Evolutionary conservation across 2,888 invertebrate genomes (phyloP), one percentile per base, ranked within the genome.

Genomic region (Cephus sareptanus): DNA sequence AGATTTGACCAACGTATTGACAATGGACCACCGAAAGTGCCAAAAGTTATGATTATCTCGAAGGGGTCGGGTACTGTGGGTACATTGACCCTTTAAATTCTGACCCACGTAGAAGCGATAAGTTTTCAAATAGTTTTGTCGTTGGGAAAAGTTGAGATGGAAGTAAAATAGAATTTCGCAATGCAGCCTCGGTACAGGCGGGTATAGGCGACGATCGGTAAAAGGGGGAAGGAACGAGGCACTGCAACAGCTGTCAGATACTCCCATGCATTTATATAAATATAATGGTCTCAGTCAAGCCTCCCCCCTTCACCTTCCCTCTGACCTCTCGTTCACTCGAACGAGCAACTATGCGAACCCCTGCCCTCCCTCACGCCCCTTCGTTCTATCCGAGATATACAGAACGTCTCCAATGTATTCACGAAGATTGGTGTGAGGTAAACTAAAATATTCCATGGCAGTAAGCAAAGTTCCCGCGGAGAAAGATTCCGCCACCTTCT

Each of bases 201-300:
- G 6, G 40, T 15, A 15, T 6, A 15, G 40, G 1, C 40, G 15
- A 6, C 40, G 15, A 40, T 40, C 40, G 40, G 40, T 31, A 30
- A 70, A 70, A 12, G 75, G 35, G 77, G 71, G 79, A 84, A 80
- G 79, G 78, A 79, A 79, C 75, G 76, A 79, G 71, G 76, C 76
- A 78, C 81, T 82, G 79, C 82, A 86, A 84, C 86, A 86, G 86
- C 86, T 87, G 86, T 85, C 86, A 81, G 83, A 81, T 83, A 83
- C 83, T 84, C 83, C 80, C 83, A 81, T 82, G 82, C 87, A 86
- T 87, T 86, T 87, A 86, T 86, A 84, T 85, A 84, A 86, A 85
- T 86, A 86, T 85, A 85, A 87, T 84, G 83, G 83, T 83, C 83
- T 79, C 80, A 76, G 73, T 15, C 40, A 40, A 15, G 0, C 40